phyloP scores from a whole-genome alignment of 2,888 invertebrate genomes.

The Steromphala cineraria region DNA sequence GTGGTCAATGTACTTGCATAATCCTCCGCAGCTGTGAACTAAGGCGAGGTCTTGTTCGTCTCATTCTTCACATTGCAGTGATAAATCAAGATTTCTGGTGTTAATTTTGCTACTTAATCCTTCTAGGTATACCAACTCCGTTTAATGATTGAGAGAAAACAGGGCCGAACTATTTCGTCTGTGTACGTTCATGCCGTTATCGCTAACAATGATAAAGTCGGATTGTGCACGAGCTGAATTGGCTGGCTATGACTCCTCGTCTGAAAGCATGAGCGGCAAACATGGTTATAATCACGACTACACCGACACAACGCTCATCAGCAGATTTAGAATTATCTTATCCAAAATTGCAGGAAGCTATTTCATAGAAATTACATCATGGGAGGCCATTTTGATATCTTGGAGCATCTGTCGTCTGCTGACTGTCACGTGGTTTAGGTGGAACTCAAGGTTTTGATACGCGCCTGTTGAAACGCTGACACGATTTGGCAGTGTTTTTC shows the following conservation, averaged over 20 bases:
- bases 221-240: neutral
- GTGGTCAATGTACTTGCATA: too few relatives aligned
- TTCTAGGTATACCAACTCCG: too few relatives aligned
- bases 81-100: too few relatives aligned
- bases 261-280: neutral
- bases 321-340: neutral
- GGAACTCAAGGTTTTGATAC: constrained; percentile 2
- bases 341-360: neutral
- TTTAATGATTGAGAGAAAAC: too few relatives aligned
- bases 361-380: constrained; percentile 15
- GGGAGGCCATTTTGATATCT: constrained; percentile 10
- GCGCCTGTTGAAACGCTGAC: constrained; percentile 17
- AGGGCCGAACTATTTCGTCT: too few relatives aligned
- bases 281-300: neutral
- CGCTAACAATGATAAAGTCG: neutral
- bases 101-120: too few relatives aligned
- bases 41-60: too few relatives aligned
- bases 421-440: constrained; percentile 9
- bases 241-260: neutral
- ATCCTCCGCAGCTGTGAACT: too few relatives aligned
- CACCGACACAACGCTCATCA: neutral
- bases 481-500: constrained; percentile 6
- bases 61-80: too few relatives aligned
- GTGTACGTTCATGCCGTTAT: neutral
- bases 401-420: constrained; percentile 14